Evolutionary conservation across 2,888 invertebrate species (phyloP).

Genomic region (Orthosia incerta): DNA sequence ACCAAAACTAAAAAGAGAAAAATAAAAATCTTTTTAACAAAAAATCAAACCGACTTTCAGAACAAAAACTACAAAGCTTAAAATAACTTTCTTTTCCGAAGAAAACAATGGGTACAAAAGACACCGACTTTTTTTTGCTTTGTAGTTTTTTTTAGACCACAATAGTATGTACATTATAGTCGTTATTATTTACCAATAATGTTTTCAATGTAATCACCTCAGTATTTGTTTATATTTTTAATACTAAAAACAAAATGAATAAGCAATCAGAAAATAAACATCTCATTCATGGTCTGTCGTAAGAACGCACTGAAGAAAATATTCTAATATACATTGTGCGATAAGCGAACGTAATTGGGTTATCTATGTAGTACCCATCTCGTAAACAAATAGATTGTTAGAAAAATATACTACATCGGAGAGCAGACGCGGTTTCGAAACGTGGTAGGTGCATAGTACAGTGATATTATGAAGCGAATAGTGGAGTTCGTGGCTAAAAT

Average conservation of each 20-base stretch:
- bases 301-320: constrained; percentile 74
- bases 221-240: constrained; percentile 6
- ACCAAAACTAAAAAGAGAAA: too few relatives aligned
- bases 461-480: constrained; percentile 25
- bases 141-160: neutral
- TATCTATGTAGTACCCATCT: constrained; percentile 83
- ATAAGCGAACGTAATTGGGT: constrained; percentile 84
- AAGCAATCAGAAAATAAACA: constrained; percentile 46
- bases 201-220: constrained; percentile 6
- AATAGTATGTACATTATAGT: neutral
- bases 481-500: neutral
- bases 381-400: constrained; percentile 81
- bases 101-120: too few relatives aligned
- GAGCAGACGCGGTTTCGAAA: constrained; percentile 66
- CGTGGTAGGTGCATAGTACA: constrained; percentile 52
- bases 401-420: constrained; percentile 68
- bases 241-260: constrained; percentile 35
- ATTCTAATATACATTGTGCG: constrained; percentile 79
- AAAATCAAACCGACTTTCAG: too few relatives aligned
- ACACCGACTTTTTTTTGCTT: too few relatives aligned
- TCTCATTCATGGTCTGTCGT: constrained; percentile 73
- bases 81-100: too few relatives aligned
- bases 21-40: too few relatives aligned
- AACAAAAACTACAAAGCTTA: too few relatives aligned
- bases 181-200: constrained; percentile 5